Evolutionary conservation across 2,888 invertebrate species (phyloP).

Genomic region (Watsonalla binaria): DNA sequence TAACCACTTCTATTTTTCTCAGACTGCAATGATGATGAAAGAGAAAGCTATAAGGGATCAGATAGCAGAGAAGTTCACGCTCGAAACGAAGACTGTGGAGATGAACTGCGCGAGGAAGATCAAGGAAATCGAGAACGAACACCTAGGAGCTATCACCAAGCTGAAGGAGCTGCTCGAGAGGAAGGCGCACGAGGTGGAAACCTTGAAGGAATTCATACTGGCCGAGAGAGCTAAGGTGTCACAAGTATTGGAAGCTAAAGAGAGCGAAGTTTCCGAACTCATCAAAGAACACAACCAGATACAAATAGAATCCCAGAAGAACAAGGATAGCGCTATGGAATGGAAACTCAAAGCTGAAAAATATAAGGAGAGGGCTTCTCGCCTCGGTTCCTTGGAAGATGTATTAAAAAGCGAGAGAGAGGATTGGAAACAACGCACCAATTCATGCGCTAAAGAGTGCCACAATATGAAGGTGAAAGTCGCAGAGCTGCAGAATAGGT

Average conservation of each 20-base stretch:
- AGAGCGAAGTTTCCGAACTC: constrained; percentile 67
- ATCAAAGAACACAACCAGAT: constrained; percentile 66
- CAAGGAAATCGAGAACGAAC: constrained; percentile 72
- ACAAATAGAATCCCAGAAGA: constrained; percentile 54
- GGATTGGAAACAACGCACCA: constrained; percentile 49
- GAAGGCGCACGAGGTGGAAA: constrained; percentile 75
- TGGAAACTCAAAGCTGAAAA: constrained; percentile 59
- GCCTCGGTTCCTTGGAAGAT: constrained; percentile 57
- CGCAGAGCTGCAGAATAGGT: constrained; percentile 59
- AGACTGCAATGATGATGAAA: constrained; percentile 74
- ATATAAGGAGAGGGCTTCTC: constrained; percentile 55
- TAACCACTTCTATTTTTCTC: constrained; percentile 20
- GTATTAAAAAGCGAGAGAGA: constrained; percentile 60
- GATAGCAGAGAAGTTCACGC: constrained; percentile 81
- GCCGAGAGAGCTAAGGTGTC: constrained; percentile 72
- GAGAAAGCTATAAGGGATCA: constrained; percentile 81
- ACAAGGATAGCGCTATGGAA: constrained; percentile 49
- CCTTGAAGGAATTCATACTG: constrained; percentile 70
- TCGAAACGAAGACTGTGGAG: constrained; percentile 80
- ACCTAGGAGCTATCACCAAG: constrained; percentile 60
- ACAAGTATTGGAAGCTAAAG: constrained; percentile 71
- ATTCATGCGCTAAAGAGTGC: constrained; percentile 46
- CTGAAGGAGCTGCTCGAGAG: constrained; percentile 70
- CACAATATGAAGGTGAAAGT: constrained; percentile 63
- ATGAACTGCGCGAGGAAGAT: constrained; percentile 71